Evolutionary conservation across 1,140 invertebrate genomes (phyloP).

Genomic region (Anadara kagoshimensis): DNA sequence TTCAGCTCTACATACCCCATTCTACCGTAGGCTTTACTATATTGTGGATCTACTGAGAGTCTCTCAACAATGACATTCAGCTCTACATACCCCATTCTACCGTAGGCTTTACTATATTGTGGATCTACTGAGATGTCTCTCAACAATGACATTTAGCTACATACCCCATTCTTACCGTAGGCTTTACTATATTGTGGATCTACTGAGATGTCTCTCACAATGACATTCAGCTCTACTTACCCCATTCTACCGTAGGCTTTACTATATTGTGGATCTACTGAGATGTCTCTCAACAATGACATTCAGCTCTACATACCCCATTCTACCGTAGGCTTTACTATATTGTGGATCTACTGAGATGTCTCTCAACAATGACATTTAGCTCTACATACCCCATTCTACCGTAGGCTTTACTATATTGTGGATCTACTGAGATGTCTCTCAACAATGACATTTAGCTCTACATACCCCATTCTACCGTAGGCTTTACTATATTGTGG

Average conservation of each 20-base stretch:
- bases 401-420: conserved; percentile 21
- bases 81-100: conserved; percentile 20
- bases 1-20: conserved; percentile 20
- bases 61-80: too few species aligned
- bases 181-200: conserved; percentile 75
- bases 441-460: too few species aligned
- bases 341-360: conserved; percentile 81
- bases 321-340: conserved; percentile 21
- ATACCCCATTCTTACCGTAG: conserved; percentile 22
- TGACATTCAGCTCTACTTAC: too few species aligned
- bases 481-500: too few species aligned
- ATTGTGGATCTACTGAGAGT: conserved; percentile 82
- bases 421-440: too few species aligned
- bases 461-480: too few species aligned
- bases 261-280: conserved; percentile 79
- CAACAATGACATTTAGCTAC: too few species aligned
- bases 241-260: conserved; percentile 23
- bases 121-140: too few species aligned
- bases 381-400: conserved; percentile 24
- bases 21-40: conserved; percentile 21
- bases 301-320: conserved; percentile 19
- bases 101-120: conserved; percentile 20
- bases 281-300: too few species aligned
- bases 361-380: too few species aligned
- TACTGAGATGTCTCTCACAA: too few species aligned